A percentile compares a stretch with the other conserved stretches of the same genome.
These are phyloP conservation scores for Sebastes aleutianus DNA, from an alignment of 2,797 vertebrate genomes.

Conservation along the genomic window DNA sequence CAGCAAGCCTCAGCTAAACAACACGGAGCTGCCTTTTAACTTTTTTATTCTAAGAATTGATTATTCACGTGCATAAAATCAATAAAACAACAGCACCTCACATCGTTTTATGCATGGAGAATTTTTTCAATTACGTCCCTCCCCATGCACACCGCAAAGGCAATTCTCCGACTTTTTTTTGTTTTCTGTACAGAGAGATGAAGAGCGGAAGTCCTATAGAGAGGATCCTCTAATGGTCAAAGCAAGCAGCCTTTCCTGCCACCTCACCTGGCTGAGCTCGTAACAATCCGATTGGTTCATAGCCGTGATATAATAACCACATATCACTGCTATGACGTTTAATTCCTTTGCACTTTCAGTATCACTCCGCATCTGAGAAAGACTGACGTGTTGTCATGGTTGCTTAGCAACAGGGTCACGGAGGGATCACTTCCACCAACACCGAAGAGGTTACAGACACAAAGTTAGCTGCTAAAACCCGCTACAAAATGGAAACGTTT, in stretches of 20 bases:
- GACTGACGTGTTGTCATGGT: no score
- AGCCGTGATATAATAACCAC: neutral
- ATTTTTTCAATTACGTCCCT: slow-evolving; percentile 27
- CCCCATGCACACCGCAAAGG: neutral
- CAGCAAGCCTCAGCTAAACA: neutral
- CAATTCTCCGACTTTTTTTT: neutral
- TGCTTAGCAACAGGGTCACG: neutral
- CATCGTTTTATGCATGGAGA: slow-evolving; percentile 37
- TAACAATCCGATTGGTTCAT: neutral
- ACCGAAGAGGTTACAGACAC: neutral
- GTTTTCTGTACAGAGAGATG: neutral
- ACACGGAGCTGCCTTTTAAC: neutral
- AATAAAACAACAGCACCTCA: slow-evolving; percentile 13
- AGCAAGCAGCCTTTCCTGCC: neutral
- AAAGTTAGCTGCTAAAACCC: neutral
- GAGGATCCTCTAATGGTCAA: neutral
- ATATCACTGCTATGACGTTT: neutral
- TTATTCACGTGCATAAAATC: slow-evolving; percentile 15
- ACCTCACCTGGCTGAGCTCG: neutral
- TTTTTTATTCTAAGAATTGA: neutral
- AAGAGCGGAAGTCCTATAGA: neutral
- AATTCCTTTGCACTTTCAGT: neutral
- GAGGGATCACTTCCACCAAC: neutral
- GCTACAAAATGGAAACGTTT: neutral
- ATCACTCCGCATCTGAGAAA: no score